A percentile compares a stretch with the other conserved stretches of the same genome.
phyloP scores from a whole-genome alignment of 2,113 vertebrate species.

The Pandion haliaetus region DNA sequence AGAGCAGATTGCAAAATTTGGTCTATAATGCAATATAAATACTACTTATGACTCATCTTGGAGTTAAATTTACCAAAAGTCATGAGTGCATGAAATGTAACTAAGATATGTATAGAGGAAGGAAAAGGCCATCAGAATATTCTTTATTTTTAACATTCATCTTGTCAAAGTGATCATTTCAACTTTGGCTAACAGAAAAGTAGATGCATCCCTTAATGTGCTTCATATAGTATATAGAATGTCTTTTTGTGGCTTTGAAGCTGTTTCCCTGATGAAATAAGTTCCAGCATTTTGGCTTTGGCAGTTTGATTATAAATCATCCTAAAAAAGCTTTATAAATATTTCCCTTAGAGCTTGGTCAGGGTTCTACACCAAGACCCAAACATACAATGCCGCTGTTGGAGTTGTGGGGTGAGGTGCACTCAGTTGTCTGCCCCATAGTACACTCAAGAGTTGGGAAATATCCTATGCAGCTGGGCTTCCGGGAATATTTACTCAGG shows the following conservation, averaged over 20 bases:
- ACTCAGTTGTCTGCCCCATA: neutral
- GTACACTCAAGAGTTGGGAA: neutral
- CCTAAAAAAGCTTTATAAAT: neutral
- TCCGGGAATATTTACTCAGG: conserved; percentile 24
- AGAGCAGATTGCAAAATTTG: conserved; percentile 1
- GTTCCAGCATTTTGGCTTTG: conserved; percentile 33
- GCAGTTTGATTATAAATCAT: conserved; percentile 4
- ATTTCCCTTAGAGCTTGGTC: neutral
- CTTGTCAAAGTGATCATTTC: neutral
- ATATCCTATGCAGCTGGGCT: neutral
- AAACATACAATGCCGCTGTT: neutral
- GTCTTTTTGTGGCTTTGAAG: neutral
- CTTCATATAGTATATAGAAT: neutral
- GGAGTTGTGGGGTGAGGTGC: neutral
- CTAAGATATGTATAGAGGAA: conserved; percentile 47
- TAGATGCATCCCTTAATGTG: neutral
- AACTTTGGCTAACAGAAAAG: conserved; percentile 56
- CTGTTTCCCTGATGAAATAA: conserved; percentile 32
- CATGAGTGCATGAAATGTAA: conserved; percentile 63
- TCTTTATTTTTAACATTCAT: conserved; percentile 22
- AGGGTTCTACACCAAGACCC: neutral
- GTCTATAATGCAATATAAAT: conserved; percentile 42
- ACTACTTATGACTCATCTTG: conserved; percentile 44
- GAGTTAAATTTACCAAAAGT: conserved; percentile 62
- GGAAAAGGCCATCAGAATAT: conserved; percentile 42